Base-by-base conservation (phyloP, 2,888 invertebrate species). In the Meteorus colon region DNA sequence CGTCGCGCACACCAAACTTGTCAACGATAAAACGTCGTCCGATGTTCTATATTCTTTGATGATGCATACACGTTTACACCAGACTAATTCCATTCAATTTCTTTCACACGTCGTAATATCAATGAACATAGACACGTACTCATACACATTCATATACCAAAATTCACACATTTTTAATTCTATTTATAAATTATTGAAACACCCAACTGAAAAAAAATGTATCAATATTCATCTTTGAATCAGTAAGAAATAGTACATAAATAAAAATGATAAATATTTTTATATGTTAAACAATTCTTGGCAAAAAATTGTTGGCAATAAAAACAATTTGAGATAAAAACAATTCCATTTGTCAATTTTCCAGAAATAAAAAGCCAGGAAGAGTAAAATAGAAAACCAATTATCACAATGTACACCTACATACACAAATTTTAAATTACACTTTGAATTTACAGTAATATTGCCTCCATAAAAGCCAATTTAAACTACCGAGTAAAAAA, bases 61-160 rank as follows among this genome's bases (percentile, higher is more conserved):
- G 27, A 8, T 68, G 29, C 27, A 27, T 16, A 41, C 37, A 41
- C 24, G 27, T 5, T 66, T 19, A 10, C 29, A n/a, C 45, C 51
- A 65, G 66, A 73, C 51, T 73, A 66, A 73, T 66, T 73, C 37
- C 24, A 62, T 34, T 65, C n/a, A 41, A 55, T 73, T 73, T 66
- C 16, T 55, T 27, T 66, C 6, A 16, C 66, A 66, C 55, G n/a
- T 65, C 66, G 41, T 29, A 31, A 62, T 31, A 65, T 65, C 19
- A 62, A 34, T 29, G 62, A n/a, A n/a, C 31, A 34, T 62, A 34
- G 24, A 27, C 10, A 14, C 16, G 12, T 41, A 12, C 2, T 12
- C 34, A 2, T 8, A 41, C n/a, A 48, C n/a, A 63, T 63, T 34
- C n/a, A 63, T 3, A 63, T 34, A 63, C 34, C 1, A 16, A n/a